Conservation (phyloP, 1,140 invertebrate genomes). For the Eciton burchellii region DNA sequence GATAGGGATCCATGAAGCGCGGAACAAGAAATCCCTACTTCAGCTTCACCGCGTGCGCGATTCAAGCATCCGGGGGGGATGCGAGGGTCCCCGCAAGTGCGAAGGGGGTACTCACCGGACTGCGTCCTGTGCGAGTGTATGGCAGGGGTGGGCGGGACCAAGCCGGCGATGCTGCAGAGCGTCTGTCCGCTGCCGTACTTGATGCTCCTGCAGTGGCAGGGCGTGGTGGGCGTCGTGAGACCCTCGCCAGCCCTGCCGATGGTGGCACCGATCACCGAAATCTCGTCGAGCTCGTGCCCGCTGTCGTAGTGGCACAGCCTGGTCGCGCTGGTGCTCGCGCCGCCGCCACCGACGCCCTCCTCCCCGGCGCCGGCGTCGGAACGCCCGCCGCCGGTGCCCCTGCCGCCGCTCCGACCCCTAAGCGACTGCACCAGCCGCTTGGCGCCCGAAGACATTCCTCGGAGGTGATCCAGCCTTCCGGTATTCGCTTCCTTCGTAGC, state of each 20-base stretch:
- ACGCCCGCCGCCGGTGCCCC: slow-evolving; percentile 79
- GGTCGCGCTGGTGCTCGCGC: slow-evolving; percentile 84
- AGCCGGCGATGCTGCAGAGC: slow-evolving; percentile 82
- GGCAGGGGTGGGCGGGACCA: slow-evolving; percentile 80
- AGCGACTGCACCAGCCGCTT: slow-evolving; percentile 90
- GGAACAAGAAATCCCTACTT: too few relatives aligned
- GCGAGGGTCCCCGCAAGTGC: background rate
- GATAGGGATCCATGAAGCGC: too few relatives aligned
- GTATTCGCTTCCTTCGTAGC: slow-evolving; percentile 56
- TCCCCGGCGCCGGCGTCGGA: slow-evolving; percentile 82
- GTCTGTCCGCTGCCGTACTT: slow-evolving; percentile 84
- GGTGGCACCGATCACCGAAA: slow-evolving; percentile 90
- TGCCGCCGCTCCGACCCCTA: slow-evolving; percentile 85
- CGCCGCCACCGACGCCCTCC: slow-evolving; percentile 83
- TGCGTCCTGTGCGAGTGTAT: slow-evolving; percentile 75
- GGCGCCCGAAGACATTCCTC: slow-evolving; percentile 87
- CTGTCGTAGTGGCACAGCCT: slow-evolving; percentile 85
- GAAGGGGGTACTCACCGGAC: slow-evolving; percentile 76
- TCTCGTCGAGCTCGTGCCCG: slow-evolving; percentile 91
- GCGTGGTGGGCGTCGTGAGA: slow-evolving; percentile 88
- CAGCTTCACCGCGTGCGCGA: too few relatives aligned
- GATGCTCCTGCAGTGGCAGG: slow-evolving; percentile 85
- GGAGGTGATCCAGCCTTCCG: slow-evolving; percentile 84
- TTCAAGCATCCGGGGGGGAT: too few relatives aligned
- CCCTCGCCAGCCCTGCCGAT: slow-evolving; percentile 85